Evolutionary conservation across 1,140 invertebrate species (phyloP).

Genomic region (Brachionus angularis): DNA sequence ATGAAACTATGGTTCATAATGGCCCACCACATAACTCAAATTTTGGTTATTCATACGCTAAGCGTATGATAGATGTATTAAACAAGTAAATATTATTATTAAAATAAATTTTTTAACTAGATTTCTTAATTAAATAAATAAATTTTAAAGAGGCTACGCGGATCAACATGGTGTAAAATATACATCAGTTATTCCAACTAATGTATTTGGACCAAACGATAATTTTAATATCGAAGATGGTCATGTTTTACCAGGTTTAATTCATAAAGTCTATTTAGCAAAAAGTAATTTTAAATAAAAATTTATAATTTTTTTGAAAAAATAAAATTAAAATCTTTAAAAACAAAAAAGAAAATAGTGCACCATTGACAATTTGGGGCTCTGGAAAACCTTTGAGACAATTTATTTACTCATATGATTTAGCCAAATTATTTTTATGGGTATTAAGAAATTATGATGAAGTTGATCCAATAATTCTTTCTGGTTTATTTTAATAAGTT

Average conservation of each 20-base stretch:
- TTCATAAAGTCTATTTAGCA: conserved; percentile 67
- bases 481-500: conserved; percentile 63
- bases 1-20: conserved; percentile 96
- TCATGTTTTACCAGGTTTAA: conserved; percentile 80
- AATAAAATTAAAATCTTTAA: too few relatives aligned
- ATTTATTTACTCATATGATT: conserved; percentile 92
- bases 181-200: conserved; percentile 93
- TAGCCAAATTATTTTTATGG: conserved; percentile 87
- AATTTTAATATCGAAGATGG: conserved; percentile 81
- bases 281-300: conserved; percentile 62
- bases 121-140: background rate
- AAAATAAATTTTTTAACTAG: background rate
- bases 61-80: conserved; percentile 88
- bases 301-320: too few relatives aligned
- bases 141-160: conserved; percentile 51
- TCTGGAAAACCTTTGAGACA: conserved; percentile 86
- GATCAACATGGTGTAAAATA: conserved; percentile 69
- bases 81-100: conserved; percentile 63
- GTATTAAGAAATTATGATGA: conserved; percentile 77
- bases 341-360: conserved; percentile 51
- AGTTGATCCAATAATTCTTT: conserved; percentile 86
- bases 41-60: conserved; percentile 97
- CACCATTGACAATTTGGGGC: conserved; percentile 68
- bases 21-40: conserved; percentile 95
- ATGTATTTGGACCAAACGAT: conserved; percentile 91